phyloP scores from a whole-genome alignment of 2,113 vertebrate species.

The Aegithalos caudatus region DNA sequence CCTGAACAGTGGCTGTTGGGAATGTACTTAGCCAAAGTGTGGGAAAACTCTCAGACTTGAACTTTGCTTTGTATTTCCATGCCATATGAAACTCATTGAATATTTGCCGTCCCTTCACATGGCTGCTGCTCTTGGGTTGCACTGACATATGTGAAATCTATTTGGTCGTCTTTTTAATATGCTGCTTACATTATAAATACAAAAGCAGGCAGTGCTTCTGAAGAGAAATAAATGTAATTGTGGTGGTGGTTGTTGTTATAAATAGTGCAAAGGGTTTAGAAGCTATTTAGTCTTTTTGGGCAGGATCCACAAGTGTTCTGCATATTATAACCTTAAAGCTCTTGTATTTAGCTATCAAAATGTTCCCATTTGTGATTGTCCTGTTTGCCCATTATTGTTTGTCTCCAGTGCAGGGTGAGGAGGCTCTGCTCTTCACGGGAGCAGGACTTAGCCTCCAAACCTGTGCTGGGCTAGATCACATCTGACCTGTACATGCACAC shows the following conservation, averaged over 20 bases:
- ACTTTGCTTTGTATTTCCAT: constrained; percentile 14
- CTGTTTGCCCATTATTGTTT: background rate
- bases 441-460: background rate
- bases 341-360: background rate
- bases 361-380: background rate
- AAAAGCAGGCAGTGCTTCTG: constrained; percentile 53
- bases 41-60: constrained; percentile 53
- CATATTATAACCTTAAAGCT: background rate
- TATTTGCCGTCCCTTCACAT: constrained; percentile 48
- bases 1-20: background rate
- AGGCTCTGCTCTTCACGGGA: background rate
- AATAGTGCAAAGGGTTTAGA: constrained; percentile 39
- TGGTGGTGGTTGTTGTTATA: constrained; percentile 35
- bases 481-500: background rate
- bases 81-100: constrained; percentile 46
- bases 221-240: constrained; percentile 29
- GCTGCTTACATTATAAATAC: constrained; percentile 42
- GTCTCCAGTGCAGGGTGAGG: background rate
- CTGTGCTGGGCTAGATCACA: background rate
- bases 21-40: constrained; percentile 43
- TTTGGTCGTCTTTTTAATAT: constrained; percentile 29
- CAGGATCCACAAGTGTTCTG: background rate
- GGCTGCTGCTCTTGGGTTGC: constrained; percentile 54
- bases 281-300: background rate
- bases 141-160: constrained; percentile 46